These are phyloP conservation scores for Melanotaenia parkinsoni DNA, from an alignment of 2,797 vertebrate species.

Conservation along the genomic window DNA sequence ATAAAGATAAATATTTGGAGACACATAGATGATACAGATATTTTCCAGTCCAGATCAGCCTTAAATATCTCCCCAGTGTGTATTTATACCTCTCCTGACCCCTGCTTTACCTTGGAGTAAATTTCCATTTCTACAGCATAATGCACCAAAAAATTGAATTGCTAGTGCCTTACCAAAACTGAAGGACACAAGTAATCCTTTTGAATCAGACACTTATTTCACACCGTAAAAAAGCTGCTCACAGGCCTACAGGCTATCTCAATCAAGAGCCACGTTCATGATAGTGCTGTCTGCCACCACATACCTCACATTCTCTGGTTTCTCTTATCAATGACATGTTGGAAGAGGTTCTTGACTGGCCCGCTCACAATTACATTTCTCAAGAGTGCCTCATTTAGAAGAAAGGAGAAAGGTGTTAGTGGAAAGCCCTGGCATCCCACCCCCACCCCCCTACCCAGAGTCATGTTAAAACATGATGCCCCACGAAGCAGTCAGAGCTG, in stretches of 20 bases:
- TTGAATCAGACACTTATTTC: slow-evolving; percentile 50
- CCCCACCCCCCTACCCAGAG: slow-evolving; percentile 51
- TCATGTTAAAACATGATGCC: slow-evolving; percentile 67
- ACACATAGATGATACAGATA: slow-evolving; percentile 29
- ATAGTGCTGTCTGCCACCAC: slow-evolving; percentile 27
- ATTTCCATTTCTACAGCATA: slow-evolving; percentile 56
- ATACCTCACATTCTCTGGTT: slow-evolving; percentile 52
- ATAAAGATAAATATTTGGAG: slow-evolving; percentile 56
- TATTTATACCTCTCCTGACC: slow-evolving; percentile 64
- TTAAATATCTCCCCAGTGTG: slow-evolving; percentile 47
- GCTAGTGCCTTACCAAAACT: slow-evolving; percentile 40
- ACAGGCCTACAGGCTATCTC: slow-evolving; percentile 51
- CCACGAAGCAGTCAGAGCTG: slow-evolving; percentile 45
- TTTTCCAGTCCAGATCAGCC: slow-evolving; percentile 30
- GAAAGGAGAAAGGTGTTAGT: slow-evolving; percentile 58
- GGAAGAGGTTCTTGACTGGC: slow-evolving; percentile 56
- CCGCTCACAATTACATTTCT: slow-evolving; percentile 57
- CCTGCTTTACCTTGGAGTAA: slow-evolving; percentile 45
- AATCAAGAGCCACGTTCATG: slow-evolving; percentile 61
- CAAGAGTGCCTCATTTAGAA: slow-evolving; percentile 57
- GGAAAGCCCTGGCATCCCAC: slow-evolving; percentile 61
- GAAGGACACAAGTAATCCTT: slow-evolving; percentile 53
- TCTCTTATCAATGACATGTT: slow-evolving; percentile 64
- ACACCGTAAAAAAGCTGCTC: slow-evolving; percentile 8
- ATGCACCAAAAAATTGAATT: slow-evolving; percentile 57